Conservation (phyloP, 2,888 invertebrate genomes). For the Exephanes ischioxanthus region DNA sequence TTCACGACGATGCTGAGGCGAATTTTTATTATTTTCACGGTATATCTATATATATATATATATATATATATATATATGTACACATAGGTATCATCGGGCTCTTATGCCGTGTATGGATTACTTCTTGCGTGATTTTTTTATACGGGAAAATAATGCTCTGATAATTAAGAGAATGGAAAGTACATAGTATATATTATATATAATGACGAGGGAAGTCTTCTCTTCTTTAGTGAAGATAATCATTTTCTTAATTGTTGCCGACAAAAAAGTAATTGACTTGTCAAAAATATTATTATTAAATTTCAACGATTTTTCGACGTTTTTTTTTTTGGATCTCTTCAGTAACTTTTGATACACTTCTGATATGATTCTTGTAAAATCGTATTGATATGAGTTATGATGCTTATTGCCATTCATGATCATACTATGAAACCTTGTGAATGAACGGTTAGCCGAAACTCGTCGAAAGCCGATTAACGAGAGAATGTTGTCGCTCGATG, state of each 20-base stretch:
- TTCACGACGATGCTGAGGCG: slow-evolving; percentile 76
- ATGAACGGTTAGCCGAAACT: background rate
- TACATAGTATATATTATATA: background rate
- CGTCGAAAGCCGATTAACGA: slow-evolving; percentile 4
- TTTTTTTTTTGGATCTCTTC: background rate
- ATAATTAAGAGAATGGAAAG: slow-evolving; percentile 59
- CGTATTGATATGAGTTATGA: slow-evolving; percentile 8
- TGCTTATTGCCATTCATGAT: slow-evolving; percentile 11
- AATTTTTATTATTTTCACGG: slow-evolving; percentile 71
- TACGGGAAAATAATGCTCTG: slow-evolving; percentile 70
- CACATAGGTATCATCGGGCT: slow-evolving; percentile 61
- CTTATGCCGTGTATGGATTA: slow-evolving; percentile 54
- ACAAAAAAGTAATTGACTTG: too few species aligned
- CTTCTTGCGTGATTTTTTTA: slow-evolving; percentile 53
- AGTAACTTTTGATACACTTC: background rate
- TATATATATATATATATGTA: background rate
- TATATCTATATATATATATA: slow-evolving; percentile 51
- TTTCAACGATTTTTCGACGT: background rate
- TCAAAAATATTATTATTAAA: too few species aligned
- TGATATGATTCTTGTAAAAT: background rate
- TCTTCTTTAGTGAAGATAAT: background rate
- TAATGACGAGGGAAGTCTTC: background rate
- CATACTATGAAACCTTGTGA: background rate
- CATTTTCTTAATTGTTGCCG: too few species aligned
- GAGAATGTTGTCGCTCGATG: slow-evolving; percentile 29